Evolutionary conservation across 2,113 vertebrate genomes (phyloP).

Genomic region (Neotragus pygmaeus): DNA sequence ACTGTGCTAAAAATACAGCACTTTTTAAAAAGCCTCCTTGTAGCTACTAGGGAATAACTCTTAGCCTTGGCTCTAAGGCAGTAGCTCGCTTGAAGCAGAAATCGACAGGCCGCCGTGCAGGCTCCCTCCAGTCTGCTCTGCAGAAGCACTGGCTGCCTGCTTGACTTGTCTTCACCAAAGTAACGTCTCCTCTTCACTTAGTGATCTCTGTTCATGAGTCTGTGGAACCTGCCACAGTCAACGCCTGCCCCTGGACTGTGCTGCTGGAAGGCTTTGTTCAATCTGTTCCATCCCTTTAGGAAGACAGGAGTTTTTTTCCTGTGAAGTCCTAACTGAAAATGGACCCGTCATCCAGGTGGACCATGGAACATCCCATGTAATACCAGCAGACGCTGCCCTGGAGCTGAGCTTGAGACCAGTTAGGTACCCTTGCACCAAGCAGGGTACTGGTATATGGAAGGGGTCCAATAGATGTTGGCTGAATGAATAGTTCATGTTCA

Average conservation of each 20-base stretch:
- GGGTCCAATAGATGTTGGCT: background rate
- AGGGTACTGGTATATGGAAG: background rate
- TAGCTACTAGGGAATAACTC: background rate
- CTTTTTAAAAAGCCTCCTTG: background rate
- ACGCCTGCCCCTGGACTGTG: fast-evolving
- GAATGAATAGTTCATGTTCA: background rate
- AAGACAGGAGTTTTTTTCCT: background rate
- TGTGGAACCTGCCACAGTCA: background rate
- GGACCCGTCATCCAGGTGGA: background rate
- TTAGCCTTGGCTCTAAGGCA: background rate
- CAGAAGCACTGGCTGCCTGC: background rate
- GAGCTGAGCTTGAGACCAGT: too few species aligned
- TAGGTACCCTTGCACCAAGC: background rate
- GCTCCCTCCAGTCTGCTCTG: background rate
- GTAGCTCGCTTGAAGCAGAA: background rate
- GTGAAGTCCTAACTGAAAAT: background rate
- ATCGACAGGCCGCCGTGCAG: fast-evolving
- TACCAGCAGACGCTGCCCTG: background rate
- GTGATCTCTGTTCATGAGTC: background rate
- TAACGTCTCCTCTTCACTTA: background rate
- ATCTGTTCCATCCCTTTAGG: background rate
- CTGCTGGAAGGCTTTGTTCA: background rate
- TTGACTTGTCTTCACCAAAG: background rate
- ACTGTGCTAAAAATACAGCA: background rate
- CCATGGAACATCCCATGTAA: fast-evolving